These are phyloP conservation scores for Tenualosa ilisha DNA, from an alignment of 2,797 vertebrate genomes.

Conservation along the genomic window DNA sequence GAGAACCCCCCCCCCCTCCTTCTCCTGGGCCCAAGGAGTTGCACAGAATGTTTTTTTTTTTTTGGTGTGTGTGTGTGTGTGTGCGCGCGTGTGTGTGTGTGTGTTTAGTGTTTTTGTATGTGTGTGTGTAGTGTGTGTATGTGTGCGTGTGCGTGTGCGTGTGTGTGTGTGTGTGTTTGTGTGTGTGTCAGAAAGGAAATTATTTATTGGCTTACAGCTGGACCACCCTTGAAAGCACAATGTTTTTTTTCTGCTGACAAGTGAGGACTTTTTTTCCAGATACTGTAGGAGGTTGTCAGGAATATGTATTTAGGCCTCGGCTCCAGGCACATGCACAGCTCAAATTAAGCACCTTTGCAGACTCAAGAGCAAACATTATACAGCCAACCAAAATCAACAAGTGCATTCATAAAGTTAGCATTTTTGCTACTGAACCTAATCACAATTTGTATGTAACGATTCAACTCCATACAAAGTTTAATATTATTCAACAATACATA, in stretches of 20 bases:
- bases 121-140: conserved; percentile 17
- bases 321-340: not conserved
- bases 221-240: conserved; percentile 32
- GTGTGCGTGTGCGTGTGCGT: conserved; percentile 6
- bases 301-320: not conserved
- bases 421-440: not conserved
- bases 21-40: not conserved
- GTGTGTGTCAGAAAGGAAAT: not conserved
- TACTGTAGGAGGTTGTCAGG: not conserved
- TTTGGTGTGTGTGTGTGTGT: conserved; percentile 8
- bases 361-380: not conserved
- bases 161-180: conserved; percentile 14
- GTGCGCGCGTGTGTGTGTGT: not conserved
- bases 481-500: not conserved
- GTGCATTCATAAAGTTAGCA: not conserved
- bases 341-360: not conserved
- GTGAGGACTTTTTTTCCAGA: not conserved
- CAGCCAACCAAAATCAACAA: not conserved
- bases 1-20: not conserved
- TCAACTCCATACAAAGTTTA: not conserved
- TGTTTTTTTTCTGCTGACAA: conserved; percentile 10
- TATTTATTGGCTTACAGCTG: conserved; percentile 27
- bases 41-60: not conserved
- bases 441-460: not conserved
- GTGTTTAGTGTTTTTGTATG: conserved; percentile 18